Evolutionary conservation across 1,140 invertebrate species (phyloP), one percentile per base, ranked within the genome.

Genomic region (Contarinia nasturtii): DNA sequence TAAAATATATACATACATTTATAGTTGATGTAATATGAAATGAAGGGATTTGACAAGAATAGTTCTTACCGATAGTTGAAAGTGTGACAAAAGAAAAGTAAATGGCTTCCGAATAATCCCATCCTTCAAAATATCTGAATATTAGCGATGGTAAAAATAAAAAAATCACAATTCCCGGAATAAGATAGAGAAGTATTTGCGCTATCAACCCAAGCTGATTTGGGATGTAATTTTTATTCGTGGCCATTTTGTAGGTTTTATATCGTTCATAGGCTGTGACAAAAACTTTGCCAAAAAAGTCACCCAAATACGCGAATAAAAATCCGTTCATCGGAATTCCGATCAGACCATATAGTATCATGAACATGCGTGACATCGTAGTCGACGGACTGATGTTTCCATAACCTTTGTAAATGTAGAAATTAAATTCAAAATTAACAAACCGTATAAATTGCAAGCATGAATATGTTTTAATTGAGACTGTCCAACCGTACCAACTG

Each of bases 271-370:
- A 84, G 0, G 82, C 20, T 20, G n/a, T 7, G 21, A 44, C 19
- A 44, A 19, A 49, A 17, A 69, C 75, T 52, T 70, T 66, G n/a
- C 79, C 79, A 56, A 88, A 90, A 57, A 80, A 86, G 55, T 85
- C 81, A 44, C 82, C 85, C 7, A 89, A 60, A 37, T 79, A 80
- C 1, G 82, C 73, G 17, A 90, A 72, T 10, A 90, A 68, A 45
- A 93, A 88, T 63, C 85, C 86, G 57, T 90, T 90, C 57, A 95
- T 79, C 0, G 93, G 93, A 50, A 96, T 93, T n/a, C 94, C 92
- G 48, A 95, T 76, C 15, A 95, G 66, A 0, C 81, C 87, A 60
- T 96, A 97, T 49, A 89, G 77, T 54, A 96, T 93, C 70, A 91
- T 91, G 34, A 94, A 70, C 44, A 91, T 79, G 49, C 86, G 76